Conservation (phyloP, 2,797 vertebrate species). For the Limnodromus scolopaceus region DNA sequence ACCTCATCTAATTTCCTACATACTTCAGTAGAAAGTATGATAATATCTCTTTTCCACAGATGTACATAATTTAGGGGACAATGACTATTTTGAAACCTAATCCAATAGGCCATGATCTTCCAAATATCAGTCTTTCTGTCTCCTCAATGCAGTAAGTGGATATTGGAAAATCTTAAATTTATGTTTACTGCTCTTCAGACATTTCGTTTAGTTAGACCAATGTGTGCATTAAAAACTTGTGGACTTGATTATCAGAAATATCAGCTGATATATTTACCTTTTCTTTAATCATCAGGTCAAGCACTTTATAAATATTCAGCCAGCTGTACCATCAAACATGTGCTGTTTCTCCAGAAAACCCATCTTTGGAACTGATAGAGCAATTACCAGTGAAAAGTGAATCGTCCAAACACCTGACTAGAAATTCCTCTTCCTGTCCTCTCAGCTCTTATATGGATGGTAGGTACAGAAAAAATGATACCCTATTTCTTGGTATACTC, state of each 20-base stretch:
- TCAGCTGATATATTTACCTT: neutral
- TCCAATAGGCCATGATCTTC: neutral
- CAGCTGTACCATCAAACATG: neutral
- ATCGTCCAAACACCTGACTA: neutral
- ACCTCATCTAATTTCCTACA: neutral
- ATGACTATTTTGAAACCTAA: neutral
- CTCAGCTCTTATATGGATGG: neutral
- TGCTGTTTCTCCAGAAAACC: neutral
- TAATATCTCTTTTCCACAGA: neutral
- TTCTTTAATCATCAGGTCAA: neutral
- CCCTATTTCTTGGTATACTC: neutral
- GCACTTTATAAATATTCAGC: neutral
- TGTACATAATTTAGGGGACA: neutral
- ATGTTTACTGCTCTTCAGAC: neutral
- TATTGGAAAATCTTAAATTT: neutral
- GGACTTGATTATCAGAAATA: neutral
- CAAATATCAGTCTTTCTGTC: neutral
- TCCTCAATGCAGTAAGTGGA: neutral
- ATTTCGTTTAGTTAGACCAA: neutral
- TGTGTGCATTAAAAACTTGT: neutral
- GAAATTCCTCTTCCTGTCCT: neutral
- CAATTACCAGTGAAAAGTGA: neutral
- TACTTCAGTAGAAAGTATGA: neutral
- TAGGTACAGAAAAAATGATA: neutral
- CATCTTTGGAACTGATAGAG: neutral